These are phyloP conservation scores for Montipora foliosa DNA, from an alignment of 64 coral and sea anemone genomes.

Conservation along the genomic window DNA sequence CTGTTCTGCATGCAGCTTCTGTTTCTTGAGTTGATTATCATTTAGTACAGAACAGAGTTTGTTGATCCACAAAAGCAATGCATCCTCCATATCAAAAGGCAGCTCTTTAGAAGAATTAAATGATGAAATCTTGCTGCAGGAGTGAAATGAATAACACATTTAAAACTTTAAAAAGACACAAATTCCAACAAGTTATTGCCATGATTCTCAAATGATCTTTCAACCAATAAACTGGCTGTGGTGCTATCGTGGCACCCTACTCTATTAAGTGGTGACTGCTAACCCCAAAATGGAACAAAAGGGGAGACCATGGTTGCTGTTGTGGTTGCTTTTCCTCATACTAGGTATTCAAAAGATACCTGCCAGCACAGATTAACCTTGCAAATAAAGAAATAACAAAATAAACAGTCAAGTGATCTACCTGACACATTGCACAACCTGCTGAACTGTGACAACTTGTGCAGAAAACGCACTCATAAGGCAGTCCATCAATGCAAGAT, in stretches of 20 bases:
- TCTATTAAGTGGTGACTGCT: too few relatives aligned
- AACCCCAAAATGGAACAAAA: too few relatives aligned
- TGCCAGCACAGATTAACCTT: too few relatives aligned
- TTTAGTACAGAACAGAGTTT: conserved; percentile 87
- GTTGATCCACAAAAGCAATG: conserved; percentile 93
- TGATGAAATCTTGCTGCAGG: conserved; percentile 83
- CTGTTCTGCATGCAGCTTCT: conserved; percentile 78
- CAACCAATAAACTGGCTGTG: too few relatives aligned
- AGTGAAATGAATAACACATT: background rate
- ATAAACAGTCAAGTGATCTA: background rate
- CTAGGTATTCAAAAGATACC: too few relatives aligned
- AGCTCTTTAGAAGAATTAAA: conserved; percentile 97
- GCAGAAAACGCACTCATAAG: conserved; percentile 91
- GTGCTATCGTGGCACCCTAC: too few relatives aligned
- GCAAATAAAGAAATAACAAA: too few relatives aligned
- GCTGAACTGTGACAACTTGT: conserved; percentile 72
- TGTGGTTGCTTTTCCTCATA: too few relatives aligned
- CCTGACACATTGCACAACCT: conserved; percentile 93
- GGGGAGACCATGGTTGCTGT: too few relatives aligned
- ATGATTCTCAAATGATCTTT: too few relatives aligned
- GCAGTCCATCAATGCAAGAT: conserved; percentile 93
- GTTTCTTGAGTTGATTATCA: conserved; percentile 68
- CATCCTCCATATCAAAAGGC: conserved; percentile 96
- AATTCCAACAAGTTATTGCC: too few relatives aligned
- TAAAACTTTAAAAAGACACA: too few relatives aligned